These are phyloP conservation scores for Peromyscus eremicus DNA, from an alignment of 2,797 vertebrate species.

Conservation along the genomic window DNA sequence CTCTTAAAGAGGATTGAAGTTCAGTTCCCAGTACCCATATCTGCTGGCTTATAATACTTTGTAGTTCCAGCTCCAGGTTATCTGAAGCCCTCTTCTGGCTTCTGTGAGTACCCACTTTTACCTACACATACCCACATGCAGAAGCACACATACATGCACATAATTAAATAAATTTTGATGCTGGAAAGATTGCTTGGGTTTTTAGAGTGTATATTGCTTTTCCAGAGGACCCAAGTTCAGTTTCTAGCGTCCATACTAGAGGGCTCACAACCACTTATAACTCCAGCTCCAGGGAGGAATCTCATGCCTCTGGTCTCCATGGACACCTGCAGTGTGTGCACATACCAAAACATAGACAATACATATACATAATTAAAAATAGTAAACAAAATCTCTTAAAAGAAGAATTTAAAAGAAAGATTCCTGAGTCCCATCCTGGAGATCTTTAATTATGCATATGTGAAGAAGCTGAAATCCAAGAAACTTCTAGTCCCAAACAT, in stretches of 20 bases:
- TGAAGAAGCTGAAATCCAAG: not conserved
- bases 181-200: not conserved
- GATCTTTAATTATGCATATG: not conserved
- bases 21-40: not conserved
- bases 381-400: not conserved
- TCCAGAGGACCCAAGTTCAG: not conserved
- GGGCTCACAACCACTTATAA: not conserved
- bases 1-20: not conserved
- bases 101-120: not conserved
- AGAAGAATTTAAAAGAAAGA: not conserved
- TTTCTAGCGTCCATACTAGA: not conserved
- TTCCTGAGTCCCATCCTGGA: not conserved
- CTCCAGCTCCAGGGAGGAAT: not conserved
- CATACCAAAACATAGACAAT: not conserved
- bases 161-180: not conserved
- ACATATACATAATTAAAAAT: not conserved
- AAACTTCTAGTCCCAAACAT: not conserved
- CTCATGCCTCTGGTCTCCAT: not conserved
- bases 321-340: not conserved
- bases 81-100: not conserved
- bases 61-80: not conserved
- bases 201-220: not conserved
- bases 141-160: not conserved
- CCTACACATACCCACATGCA: not conserved
- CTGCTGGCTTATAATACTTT: not conserved